Evolutionary conservation across 2,797 vertebrate species (phyloP).

Genomic region (Channa striata): DNA sequence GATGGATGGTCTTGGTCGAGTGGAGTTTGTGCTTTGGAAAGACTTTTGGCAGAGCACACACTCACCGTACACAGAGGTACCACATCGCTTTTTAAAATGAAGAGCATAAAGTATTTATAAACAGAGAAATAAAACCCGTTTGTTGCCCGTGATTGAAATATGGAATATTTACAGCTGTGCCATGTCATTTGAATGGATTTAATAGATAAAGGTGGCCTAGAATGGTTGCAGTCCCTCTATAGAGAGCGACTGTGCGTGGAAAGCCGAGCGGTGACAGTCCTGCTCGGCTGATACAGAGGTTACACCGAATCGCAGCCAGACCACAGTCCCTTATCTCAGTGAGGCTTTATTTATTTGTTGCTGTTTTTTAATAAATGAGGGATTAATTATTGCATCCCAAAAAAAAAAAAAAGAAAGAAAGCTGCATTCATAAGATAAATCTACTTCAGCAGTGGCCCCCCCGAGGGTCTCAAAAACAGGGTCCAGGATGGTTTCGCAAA

Average conservation of each 20-base stretch:
- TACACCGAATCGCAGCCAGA: slow-evolving; percentile 66
- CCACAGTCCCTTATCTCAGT: slow-evolving; percentile 68
- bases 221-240: slow-evolving; percentile 38
- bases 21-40: slow-evolving; percentile 72
- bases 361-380: slow-evolving; percentile 68
- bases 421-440: slow-evolving; percentile 83
- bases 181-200: slow-evolving; percentile 52
- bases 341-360: slow-evolving; percentile 56
- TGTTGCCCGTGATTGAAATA: slow-evolving; percentile 13
- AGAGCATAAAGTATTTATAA: slow-evolving; percentile 30
- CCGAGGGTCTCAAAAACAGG: slow-evolving; percentile 32
- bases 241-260: slow-evolving; percentile 21
- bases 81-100: slow-evolving; percentile 10
- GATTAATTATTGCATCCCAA: slow-evolving; percentile 81
- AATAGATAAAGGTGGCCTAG: slow-evolving; percentile 52
- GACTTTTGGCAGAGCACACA: slow-evolving; percentile 68
- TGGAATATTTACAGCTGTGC: slow-evolving; percentile 27
- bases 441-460: slow-evolving; percentile 55
- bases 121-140: slow-evolving; percentile 22
- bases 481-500: slow-evolving; percentile 38
- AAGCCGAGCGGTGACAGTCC: slow-evolving; percentile 54
- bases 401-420: slow-evolving; percentile 39
- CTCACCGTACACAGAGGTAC: slow-evolving; percentile 7
- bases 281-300: slow-evolving; percentile 67
- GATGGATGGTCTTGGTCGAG: slow-evolving; percentile 78